These are phyloP conservation scores for Brachypodius melanocephalos DNA, from an alignment of 2,113 vertebrate species.

Conservation along the genomic window DNA sequence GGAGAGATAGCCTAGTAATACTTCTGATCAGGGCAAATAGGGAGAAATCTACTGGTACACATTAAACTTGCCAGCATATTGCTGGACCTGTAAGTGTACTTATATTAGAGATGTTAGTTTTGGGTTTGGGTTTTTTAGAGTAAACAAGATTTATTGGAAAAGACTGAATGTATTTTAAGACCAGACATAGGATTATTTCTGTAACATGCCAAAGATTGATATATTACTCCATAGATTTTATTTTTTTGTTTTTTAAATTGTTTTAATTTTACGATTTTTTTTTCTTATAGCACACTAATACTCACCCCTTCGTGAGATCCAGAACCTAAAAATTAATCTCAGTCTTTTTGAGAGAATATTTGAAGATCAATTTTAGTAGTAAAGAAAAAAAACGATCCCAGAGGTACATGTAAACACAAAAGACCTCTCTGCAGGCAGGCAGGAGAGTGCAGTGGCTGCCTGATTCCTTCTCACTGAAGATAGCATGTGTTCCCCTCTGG, in stretches of 20 bases:
- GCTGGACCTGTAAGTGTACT: background rate
- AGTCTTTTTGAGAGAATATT: background rate
- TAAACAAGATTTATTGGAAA: background rate
- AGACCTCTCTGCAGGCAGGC: background rate
- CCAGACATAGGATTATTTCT: background rate
- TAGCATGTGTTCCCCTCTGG: background rate
- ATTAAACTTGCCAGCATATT: background rate
- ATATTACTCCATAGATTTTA: background rate
- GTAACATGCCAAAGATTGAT: background rate
- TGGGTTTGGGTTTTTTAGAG: background rate
- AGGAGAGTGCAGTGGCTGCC: background rate
- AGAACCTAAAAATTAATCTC: background rate
- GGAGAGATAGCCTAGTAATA: background rate
- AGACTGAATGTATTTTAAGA: background rate
- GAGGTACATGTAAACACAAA: background rate
- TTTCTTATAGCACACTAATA: background rate
- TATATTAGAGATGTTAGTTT: background rate
- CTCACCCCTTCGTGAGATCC: background rate
- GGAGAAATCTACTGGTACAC: background rate
- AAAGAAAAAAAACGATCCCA: background rate
- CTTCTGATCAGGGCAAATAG: background rate
- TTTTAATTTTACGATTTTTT: background rate
- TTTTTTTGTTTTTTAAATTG: fast-evolving
- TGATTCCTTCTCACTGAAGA: background rate
- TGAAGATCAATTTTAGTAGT: background rate